These are phyloP conservation scores for Ellobius talpinus DNA, from an alignment of 2,113 vertebrate species.

Conservation along the genomic window DNA sequence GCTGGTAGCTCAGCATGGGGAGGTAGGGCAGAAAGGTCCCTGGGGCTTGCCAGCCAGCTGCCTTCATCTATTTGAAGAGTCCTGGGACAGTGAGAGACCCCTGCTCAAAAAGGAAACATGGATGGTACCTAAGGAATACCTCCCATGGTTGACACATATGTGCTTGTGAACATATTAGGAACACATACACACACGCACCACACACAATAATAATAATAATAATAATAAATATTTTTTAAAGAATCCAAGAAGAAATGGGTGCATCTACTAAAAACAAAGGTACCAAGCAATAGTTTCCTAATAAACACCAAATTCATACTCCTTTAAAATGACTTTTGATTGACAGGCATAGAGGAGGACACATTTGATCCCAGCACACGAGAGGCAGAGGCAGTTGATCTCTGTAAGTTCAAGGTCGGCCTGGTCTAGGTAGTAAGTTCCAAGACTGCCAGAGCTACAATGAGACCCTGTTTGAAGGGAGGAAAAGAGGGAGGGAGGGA, in stretches of 20 bases:
- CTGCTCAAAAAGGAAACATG: not conserved
- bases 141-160: not conserved
- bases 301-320: not conserved
- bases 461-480: not conserved
- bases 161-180: no score
- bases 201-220: not conserved
- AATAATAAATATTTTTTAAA: not conserved
- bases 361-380: not conserved
- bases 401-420: not conserved
- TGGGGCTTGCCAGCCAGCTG: not conserved
- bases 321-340: slow-evolving; percentile 8
- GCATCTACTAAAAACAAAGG: not conserved
- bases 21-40: no score
- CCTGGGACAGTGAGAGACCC: not conserved
- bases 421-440: not conserved
- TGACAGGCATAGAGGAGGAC: not conserved
- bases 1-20: not conserved
- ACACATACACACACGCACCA: not conserved
- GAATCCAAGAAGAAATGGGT: not conserved
- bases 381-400: not conserved
- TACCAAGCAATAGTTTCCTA: slow-evolving; percentile 20
- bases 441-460: not conserved
- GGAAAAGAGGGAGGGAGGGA: no score
- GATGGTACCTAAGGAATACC: not conserved
- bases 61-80: not conserved